Conservation (phyloP, 1,140 invertebrate species). For the Tetramorium simillimum region DNA sequence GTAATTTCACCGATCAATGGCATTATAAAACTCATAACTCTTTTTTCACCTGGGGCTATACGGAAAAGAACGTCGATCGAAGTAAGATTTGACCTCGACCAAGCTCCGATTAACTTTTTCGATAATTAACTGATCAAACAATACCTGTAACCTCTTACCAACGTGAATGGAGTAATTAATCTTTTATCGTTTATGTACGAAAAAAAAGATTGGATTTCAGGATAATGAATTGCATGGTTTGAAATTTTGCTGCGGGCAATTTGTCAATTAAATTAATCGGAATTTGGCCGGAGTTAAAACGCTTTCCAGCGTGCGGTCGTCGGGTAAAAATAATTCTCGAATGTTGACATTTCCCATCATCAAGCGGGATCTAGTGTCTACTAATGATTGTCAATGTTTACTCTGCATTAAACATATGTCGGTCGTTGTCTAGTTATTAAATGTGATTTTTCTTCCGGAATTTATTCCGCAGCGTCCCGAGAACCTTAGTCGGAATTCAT, state of each 20-base stretch:
- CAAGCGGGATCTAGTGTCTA: not conserved
- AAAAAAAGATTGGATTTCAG: not conserved
- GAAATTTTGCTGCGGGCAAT: not conserved
- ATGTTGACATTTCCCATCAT: not conserved
- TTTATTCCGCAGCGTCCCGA: not conserved
- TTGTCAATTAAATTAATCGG: not conserved
- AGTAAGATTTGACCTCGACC: not conserved
- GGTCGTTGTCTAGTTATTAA: not conserved
- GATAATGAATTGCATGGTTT: not conserved
- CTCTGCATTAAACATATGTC: not conserved
- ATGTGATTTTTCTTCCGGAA: not conserved
- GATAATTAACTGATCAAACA: no score
- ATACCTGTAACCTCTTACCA: not conserved
- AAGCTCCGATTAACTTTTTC: not conserved
- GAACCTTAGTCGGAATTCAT: no score
- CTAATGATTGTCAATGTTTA: not conserved
- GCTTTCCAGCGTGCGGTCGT: not conserved
- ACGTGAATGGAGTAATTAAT: not conserved
- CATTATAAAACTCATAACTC: not conserved
- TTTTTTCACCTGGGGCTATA: not conserved
- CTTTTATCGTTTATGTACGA: not conserved
- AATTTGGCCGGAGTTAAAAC: not conserved
- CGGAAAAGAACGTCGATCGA: not conserved
- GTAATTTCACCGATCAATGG: not conserved
- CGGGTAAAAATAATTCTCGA: not conserved